Conservation (phyloP, 2,888 invertebrate species). For the Pyrgus malvae region DNA sequence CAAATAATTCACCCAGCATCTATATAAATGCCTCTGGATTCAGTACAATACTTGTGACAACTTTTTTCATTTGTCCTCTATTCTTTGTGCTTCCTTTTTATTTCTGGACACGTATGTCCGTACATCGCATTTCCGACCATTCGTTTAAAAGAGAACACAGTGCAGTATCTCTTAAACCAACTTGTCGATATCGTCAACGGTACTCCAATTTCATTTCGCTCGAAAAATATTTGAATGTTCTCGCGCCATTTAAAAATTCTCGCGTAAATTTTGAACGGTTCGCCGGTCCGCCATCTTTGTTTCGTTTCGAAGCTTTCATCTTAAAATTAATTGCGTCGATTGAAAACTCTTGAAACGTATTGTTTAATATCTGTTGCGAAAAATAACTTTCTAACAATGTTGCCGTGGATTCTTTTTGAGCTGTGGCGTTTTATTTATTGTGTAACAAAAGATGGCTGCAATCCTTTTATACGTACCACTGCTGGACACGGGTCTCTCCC, state of each 20-base stretch:
- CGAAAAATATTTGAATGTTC: conserved; percentile 25
- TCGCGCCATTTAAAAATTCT: conserved; percentile 34
- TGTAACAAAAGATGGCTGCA: neutral
- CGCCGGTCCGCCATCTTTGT: conserved; percentile 31
- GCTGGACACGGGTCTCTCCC: too few relatives aligned
- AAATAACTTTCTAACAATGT: conserved; percentile 9
- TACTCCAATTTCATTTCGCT: conserved; percentile 15
- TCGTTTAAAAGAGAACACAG: conserved; percentile 21
- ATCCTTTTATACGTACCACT: too few relatives aligned
- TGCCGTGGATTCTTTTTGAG: conserved; percentile 18
- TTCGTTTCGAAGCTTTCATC: conserved; percentile 36
- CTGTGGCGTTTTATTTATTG: conserved; percentile 7
- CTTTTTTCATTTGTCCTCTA: neutral
- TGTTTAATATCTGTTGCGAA: conserved; percentile 19
- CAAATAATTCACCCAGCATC: too few relatives aligned
- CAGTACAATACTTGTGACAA: neutral
- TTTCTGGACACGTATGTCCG: conserved; percentile 1
- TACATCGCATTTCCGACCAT: conserved; percentile 9
- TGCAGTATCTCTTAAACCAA: conserved; percentile 25
- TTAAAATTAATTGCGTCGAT: conserved; percentile 42
- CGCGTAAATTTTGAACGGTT: conserved; percentile 21
- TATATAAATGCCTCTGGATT: too few relatives aligned
- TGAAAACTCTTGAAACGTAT: conserved; percentile 25
- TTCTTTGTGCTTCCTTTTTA: conserved; percentile 3
- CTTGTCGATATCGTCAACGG: conserved; percentile 23